These are phyloP conservation scores for Trichonephila inaurata DNA, from an alignment of 1,140 invertebrate genomes.

Conservation along the genomic window DNA sequence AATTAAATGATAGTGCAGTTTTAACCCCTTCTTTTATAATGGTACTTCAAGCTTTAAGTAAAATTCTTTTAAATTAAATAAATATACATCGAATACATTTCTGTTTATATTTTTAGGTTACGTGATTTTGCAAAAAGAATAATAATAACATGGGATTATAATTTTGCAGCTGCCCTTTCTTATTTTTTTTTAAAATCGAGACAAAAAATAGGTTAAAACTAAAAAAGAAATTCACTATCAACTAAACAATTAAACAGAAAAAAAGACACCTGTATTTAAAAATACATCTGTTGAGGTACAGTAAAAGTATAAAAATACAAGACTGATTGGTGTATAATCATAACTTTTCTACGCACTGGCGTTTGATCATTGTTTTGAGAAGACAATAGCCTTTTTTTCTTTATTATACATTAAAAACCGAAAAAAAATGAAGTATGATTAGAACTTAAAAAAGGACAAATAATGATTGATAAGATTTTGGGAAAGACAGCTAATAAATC, in stretches of 20 bases:
- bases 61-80: too few species aligned
- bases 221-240: not conserved
- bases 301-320: not conserved
- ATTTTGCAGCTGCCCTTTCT: not conserved
- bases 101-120: too few species aligned
- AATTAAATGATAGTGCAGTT: not conserved
- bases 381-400: not conserved
- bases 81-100: too few species aligned
- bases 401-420: not conserved
- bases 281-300: not conserved
- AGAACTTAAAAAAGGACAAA: constrained; percentile 19
- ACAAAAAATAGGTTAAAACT: not conserved
- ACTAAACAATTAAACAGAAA: not conserved
- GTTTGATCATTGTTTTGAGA: not conserved
- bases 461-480: constrained; percentile 32
- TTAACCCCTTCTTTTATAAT: not conserved
- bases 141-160: not conserved
- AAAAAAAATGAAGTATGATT: not conserved
- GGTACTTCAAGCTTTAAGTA: too few species aligned
- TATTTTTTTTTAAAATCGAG: not conserved
- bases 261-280: not conserved
- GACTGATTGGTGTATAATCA: too few species aligned
- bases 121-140: too few species aligned
- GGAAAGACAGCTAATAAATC: constrained; percentile 29
- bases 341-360: too few species aligned